Percentiles rank a stretch among this genome's conserved stretches.
Evolutionary conservation across 2,113 vertebrate genomes (phyloP).

Genomic region (Pardalotus punctatus): DNA sequence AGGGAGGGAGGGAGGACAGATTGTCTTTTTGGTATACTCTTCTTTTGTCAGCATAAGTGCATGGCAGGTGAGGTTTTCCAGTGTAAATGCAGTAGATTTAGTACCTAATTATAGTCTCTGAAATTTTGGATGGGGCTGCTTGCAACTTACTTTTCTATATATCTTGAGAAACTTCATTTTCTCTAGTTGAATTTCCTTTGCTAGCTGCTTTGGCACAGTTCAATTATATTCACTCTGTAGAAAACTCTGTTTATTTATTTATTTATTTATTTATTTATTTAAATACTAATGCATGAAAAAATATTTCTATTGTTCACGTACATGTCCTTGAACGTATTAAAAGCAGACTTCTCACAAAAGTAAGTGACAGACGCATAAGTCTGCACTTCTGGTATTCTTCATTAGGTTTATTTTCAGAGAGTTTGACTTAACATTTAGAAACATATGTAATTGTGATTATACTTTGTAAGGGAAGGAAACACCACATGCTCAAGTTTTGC

Average conservation of each 20-base stretch:
- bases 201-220: not conserved
- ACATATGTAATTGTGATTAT: not conserved
- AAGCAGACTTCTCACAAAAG: not conserved
- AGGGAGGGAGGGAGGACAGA: not conserved
- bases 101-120: not conserved
- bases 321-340: not conserved
- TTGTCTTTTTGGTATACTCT: not conserved
- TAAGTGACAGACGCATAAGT: not conserved
- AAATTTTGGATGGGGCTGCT: not conserved
- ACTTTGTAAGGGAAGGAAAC: not conserved
- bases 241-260: not conserved
- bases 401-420: not conserved
- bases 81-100: not conserved
- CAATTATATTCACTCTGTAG: not conserved
- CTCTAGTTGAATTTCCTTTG: not conserved
- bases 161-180: not conserved
- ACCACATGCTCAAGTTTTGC: not conserved
- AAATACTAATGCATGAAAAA: not conserved
- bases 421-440: not conserved
- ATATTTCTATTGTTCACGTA: not conserved
- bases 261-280: not conserved
- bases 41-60: not conserved
- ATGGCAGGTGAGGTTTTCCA: not conserved
- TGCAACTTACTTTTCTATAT: not conserved
- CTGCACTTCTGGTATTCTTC: not conserved